Base-by-base conservation (phyloP, 2,888 invertebrate genomes). In the Entomobrya proxima region DNA sequence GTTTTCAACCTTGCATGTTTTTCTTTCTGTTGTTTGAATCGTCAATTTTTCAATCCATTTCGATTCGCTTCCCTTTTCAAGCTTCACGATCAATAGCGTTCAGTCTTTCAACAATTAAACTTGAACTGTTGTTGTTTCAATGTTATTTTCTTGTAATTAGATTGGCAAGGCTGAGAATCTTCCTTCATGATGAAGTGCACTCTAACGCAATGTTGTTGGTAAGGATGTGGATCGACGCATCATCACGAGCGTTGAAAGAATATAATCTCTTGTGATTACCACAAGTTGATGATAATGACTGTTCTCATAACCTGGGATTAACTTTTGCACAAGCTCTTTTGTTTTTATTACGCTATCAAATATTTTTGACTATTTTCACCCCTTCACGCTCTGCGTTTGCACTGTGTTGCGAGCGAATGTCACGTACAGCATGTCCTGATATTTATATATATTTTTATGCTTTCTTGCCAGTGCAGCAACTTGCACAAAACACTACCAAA, bases 141-240 rank as follows among this genome's bases (percentile, higher is more conserved):
- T 40, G 44, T 7, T 40, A 40, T 64, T 13, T 6, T 32, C n/a
- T n/a, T 55, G 18, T 50, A 47, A 72, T 72, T 72, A 72, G 72
- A 72, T 30, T 5, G 24, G 37, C 75, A 75, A 75, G 75, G 75
- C 75, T 75, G 75, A 52, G 75, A 75, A 55, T 75, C 75, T 75
- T 75, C 75, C 75, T 75, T 75, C 55, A 75, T 75, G 64, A 21
- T 21, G 27, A 44, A 44, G 24, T n/a, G n/a, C n/a, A n/a, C n/a
- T n/a, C n/a, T n/a, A n/a, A n/a, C n/a, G n/a, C n/a, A n/a, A 69
- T 40, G 27, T 37, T 44, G 24, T 24, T 1, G 6, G 11, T 32
- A 35, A 35, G 32, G 15, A 61, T 32, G 61, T 35, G 32, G 58
- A 58, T 58, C 7, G 32, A 30, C 30, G 13, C 32, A 4, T n/a